Conservation (phyloP, 2,797 vertebrate genomes). For the Chrysocyon brachyurus region DNA sequence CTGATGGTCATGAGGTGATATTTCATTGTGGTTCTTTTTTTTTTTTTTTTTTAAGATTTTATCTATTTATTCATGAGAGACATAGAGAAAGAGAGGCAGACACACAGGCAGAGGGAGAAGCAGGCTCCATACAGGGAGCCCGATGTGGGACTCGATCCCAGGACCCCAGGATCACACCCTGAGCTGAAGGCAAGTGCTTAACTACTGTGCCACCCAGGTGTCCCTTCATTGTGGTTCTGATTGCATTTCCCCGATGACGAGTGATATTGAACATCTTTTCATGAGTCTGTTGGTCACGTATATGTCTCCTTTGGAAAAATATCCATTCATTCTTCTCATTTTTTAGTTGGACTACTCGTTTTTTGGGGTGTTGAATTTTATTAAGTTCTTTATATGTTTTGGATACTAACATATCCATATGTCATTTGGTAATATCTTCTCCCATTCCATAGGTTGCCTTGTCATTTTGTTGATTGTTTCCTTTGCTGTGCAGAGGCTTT, state of each 20-base stretch:
- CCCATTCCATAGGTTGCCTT: neutral
- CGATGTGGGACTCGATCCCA: too few species aligned
- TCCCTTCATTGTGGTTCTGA: neutral
- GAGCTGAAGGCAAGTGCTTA: too few species aligned
- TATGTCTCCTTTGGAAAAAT: neutral
- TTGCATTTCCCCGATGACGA: neutral
- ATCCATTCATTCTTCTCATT: neutral
- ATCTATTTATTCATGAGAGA: too few species aligned
- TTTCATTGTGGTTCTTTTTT: neutral
- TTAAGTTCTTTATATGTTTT: neutral
- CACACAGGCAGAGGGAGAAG: too few species aligned
- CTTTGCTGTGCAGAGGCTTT: neutral
- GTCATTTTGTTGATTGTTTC: neutral
- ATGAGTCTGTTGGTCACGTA: neutral
- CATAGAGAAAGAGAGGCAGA: too few species aligned
- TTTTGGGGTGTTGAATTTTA: neutral
- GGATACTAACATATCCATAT: neutral
- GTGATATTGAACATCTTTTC: neutral
- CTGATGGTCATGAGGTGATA: neutral
- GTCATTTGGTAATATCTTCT: neutral
- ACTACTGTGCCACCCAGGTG: too few species aligned
- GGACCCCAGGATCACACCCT: too few species aligned
- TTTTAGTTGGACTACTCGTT: neutral
- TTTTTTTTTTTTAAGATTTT: too few species aligned
- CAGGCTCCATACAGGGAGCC: too few species aligned